phyloP scores from a whole-genome alignment of 1,140 invertebrate genomes.

The Hyphantria cunea region DNA sequence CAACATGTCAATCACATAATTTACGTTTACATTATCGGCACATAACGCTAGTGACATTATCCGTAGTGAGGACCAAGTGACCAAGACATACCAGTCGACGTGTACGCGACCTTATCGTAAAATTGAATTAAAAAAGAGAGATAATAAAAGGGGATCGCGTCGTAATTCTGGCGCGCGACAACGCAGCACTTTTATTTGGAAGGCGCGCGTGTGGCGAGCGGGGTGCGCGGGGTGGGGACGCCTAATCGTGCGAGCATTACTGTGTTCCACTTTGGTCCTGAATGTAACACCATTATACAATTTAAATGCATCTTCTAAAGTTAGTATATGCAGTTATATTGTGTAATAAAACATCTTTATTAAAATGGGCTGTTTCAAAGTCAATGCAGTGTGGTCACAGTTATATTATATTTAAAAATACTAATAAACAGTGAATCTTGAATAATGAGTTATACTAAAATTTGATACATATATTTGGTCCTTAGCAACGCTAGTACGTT shows the following conservation, averaged over 20 bases:
- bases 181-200: conserved; percentile 77
- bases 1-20: conserved; percentile 20
- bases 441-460: too few relatives aligned
- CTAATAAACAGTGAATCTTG: too few relatives aligned
- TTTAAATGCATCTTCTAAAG: too few relatives aligned
- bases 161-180: conserved; percentile 79
- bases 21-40: conserved; percentile 1
- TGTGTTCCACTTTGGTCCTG: conserved; percentile 46
- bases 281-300: neutral
- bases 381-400: too few relatives aligned
- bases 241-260: conserved; percentile 69
- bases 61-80: conserved; percentile 1
- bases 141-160: conserved; percentile 74
- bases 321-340: too few relatives aligned
- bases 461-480: too few relatives aligned
- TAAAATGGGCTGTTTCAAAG: too few relatives aligned
- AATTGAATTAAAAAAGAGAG: conserved; percentile 78
- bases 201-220: conserved; percentile 66
- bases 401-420: too few relatives aligned
- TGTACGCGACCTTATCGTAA: conserved; percentile 66
- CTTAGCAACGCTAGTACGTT: too few relatives aligned
- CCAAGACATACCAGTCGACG: conserved; percentile 43
- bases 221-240: conserved; percentile 31
- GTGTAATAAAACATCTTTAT: too few relatives aligned
- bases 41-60: conserved; percentile 8